Evolutionary conservation across 2,113 vertebrate species (phyloP), one percentile per base, ranked within the genome.

Genomic region (Xenopus borealis): DNA sequence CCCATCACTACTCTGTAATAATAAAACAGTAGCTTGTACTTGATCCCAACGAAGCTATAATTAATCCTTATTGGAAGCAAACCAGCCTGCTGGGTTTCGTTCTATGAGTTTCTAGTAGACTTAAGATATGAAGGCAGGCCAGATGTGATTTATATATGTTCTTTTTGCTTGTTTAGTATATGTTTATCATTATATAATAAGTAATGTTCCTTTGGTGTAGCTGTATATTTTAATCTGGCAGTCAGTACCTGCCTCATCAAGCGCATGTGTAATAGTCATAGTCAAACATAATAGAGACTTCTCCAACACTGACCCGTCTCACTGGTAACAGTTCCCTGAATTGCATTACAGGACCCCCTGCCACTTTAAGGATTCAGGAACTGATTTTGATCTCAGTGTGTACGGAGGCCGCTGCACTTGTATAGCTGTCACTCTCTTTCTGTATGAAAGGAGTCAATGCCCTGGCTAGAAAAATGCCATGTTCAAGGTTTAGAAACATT

Each of bases 401-500:
- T 52, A 11, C 33, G 11, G 45, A 44, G 58, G 7, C 58, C 69
- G 14, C 12, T 50, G 59, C 45, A 62, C 73, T 76, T 55, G 18
- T 69, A 19, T 62, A 19, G 12, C 65, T 33, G 65, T 63, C 66
- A 70, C 33, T 23, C n/a, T 46, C 30, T 53, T 55, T 27, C 50
- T 13, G 57, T 69, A 12, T 70, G 5, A 70, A 70, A 77, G n/a
- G 59, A 62, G 17, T 45, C 46, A 63, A 23, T 50, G 46, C 45
- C 18, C 18, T 16, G 33, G 12, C 23, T 50, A 46, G 46, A 50
- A 77, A 64, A 76, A 70, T 59, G 50, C 58, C 12, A 47, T 46
- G 66, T 75, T 61, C 20, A 62, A 75, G 45, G 62, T 75, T 75
- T 75, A 47, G 57, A 69, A 52, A 69, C 44, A 14, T 62, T 75